Percentiles rank a stretch among this genome's conserved stretches.
phyloP scores from a whole-genome alignment of 2,797 vertebrate genomes.

The Cheirogaleus major region DNA sequence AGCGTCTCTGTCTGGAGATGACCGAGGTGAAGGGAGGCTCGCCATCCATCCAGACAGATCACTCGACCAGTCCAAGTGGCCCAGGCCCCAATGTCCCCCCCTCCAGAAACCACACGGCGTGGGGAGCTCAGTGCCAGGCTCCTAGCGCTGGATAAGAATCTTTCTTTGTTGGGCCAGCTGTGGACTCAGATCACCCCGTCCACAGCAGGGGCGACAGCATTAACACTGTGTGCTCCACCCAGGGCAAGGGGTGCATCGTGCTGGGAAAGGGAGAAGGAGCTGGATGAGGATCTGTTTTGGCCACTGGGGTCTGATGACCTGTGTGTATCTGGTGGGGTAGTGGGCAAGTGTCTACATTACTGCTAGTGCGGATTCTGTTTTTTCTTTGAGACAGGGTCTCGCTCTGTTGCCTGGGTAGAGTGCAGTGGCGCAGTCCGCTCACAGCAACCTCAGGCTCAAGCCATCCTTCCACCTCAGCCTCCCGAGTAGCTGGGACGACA shows the following conservation, averaged over 20 bases:
- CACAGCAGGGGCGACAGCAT: fast-evolving
- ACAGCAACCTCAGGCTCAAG: background rate
- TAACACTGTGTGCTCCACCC: background rate
- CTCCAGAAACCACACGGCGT: background rate
- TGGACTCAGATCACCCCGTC: background rate
- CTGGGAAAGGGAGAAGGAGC: background rate
- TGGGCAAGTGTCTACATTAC: background rate
- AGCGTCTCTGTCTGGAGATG: background rate
- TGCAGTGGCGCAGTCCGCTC: background rate
- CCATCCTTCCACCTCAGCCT: background rate
- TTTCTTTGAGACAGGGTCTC: background rate
- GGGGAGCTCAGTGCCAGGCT: background rate
- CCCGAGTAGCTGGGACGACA: background rate
- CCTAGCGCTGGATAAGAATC: background rate
- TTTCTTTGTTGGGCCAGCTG: background rate
- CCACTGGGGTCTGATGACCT: background rate
- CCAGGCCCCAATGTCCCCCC: background rate
- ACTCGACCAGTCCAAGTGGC: background rate
- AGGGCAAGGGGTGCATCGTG: fast-evolving
- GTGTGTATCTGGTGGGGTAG: background rate
- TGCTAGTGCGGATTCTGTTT: background rate
- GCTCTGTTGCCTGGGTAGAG: background rate
- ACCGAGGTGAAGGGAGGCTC: background rate
- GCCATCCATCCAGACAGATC: background rate
- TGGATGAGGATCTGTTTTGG: background rate